Conservation (phyloP, 2,113 vertebrate species). For the Ophthalmolycus amberensis region DNA sequence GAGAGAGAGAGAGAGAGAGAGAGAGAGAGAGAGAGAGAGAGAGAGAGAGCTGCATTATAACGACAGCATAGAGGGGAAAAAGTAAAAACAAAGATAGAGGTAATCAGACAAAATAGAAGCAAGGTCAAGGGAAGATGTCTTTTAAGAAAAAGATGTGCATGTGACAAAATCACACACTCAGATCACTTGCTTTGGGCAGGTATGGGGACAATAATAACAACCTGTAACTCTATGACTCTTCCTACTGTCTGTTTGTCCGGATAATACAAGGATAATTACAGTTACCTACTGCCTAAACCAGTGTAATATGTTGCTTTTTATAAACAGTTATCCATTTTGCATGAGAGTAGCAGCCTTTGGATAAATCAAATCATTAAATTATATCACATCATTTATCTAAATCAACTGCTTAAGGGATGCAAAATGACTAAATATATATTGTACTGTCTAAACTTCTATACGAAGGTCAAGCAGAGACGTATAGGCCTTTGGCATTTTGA, state of each 20-base stretch:
- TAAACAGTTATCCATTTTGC: background rate
- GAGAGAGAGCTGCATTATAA: conserved; percentile 1
- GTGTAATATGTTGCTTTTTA: background rate
- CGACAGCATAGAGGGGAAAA: conserved; percentile 9
- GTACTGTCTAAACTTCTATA: background rate
- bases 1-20: background rate
- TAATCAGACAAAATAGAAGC: conserved; percentile 8
- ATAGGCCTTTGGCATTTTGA: background rate
- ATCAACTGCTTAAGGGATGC: background rate
- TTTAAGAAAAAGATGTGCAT: background rate
- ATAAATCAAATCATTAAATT: background rate
- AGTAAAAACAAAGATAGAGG: conserved; percentile 15
- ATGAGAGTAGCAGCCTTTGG: background rate
- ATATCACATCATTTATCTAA: background rate
- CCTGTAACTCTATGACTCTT: conserved; percentile 4
- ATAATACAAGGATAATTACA: background rate
- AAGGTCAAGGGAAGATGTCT: background rate
- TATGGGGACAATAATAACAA: conserved; percentile 17
- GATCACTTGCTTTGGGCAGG: conserved; percentile 2
- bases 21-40: background rate
- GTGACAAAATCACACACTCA: background rate
- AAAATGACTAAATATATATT: background rate
- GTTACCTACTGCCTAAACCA: background rate
- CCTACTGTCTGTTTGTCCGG: background rate
- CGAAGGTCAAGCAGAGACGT: background rate